Percentiles rank a stretch among this genome's conserved stretches.
phyloP scores from a whole-genome alignment of 2,888 invertebrate species.

The Drosophila tanythrix region DNA sequence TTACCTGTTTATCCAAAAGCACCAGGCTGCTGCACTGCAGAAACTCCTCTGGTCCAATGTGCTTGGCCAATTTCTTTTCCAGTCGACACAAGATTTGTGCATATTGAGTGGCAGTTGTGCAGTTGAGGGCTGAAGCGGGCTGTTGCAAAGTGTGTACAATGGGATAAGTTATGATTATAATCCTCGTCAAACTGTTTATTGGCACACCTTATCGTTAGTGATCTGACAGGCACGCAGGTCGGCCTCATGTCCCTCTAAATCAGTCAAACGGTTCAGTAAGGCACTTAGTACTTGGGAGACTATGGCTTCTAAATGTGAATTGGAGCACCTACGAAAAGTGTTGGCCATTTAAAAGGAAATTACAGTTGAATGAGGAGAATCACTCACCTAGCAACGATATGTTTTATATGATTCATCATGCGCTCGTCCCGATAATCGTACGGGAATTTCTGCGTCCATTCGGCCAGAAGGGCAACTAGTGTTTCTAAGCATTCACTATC shows the following conservation, averaged over 20 bases:
- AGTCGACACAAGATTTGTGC: slow-evolving; percentile 85
- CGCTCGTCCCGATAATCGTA: slow-evolving; percentile 85
- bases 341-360: no score
- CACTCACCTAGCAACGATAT: slow-evolving; percentile 84
- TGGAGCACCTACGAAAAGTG: slow-evolving; percentile 78
- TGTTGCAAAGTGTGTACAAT: slow-evolving; percentile 12
- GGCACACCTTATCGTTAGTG: slow-evolving; percentile 80
- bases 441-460: slow-evolving; percentile 85
- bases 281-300: slow-evolving; percentile 85
- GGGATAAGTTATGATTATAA: not conserved
- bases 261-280: slow-evolving; percentile 85
- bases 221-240: slow-evolving; percentile 84
- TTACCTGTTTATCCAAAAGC: slow-evolving; percentile 83
- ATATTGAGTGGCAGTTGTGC: slow-evolving; percentile 84
- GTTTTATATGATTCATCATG: slow-evolving; percentile 85
- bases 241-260: slow-evolving; percentile 85
- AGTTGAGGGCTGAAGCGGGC: slow-evolving; percentile 58
- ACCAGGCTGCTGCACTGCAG: slow-evolving; percentile 84
- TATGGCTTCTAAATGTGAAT: slow-evolving; percentile 83
- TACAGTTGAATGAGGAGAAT: no score
- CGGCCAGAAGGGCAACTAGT: slow-evolving; percentile 83
- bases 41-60: slow-evolving; percentile 85
- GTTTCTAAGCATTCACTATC: slow-evolving; percentile 83
- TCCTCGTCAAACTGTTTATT: rapidly evolving
- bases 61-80: slow-evolving; percentile 85